Base-by-base conservation (phyloP, 2,888 invertebrate species). In the Drosophila paramelanica region DNA sequence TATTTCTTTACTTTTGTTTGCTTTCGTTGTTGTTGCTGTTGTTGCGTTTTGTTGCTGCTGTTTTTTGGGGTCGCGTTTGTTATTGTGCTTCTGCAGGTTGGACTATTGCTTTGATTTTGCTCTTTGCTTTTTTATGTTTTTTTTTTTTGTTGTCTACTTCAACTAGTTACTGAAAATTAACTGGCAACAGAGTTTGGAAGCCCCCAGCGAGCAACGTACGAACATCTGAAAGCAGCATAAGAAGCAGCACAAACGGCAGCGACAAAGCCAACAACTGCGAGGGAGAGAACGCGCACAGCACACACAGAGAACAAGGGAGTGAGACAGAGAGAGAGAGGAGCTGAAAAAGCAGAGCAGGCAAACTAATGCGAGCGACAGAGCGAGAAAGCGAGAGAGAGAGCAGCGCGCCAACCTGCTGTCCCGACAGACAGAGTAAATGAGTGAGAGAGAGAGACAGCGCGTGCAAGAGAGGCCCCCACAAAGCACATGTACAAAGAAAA, bases 91-190 rank as follows among this genome's bases (percentile, higher is more conserved):
- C 14, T 51, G 51, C 41, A 50, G 61, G 25, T 47, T 64, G 64
- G 59, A 42, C 45, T 20, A n/a, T 68, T 60, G 46, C 49, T 71
- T 74, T 67, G 59, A 46, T 42, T 61, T 67, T 62, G 73, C 68
- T 65, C 52, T 67, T 66, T 65, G 45, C 58, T 55, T 67, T 64
- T 47, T 66, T 77, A 66, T 80, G 67, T 72, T 59, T 69, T 36
- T 52, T 46, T 64, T 55, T 67, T 77, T 77, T 83, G 83, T 80
- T 88, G 88, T 75, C 83, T 82, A 86, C 83, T 88, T 86, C 87
- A 84, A 86, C 84, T 88, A 86, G 87, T 84, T 78, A 86, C 87
- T 81, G 79, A 86, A 84, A 83, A 84, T 88, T 84, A 86, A 88
- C 88, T 84, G 84, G 70, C 86, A 88, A 80, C 82, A 74, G 75